Conservation (phyloP, 2,888 invertebrate genomes). For the Pheosia tremula region DNA sequence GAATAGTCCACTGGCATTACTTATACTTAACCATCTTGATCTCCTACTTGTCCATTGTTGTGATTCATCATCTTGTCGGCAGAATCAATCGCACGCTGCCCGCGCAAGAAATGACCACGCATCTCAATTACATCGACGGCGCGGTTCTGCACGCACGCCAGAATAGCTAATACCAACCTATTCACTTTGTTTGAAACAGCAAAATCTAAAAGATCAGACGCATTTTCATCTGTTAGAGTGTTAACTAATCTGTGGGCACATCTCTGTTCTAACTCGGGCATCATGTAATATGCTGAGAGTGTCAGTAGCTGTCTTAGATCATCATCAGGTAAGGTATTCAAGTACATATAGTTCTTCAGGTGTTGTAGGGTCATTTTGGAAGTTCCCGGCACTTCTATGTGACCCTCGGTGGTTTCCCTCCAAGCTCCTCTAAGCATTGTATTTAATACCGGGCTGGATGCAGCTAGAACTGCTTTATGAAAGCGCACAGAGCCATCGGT, state of each 20-base stretch:
- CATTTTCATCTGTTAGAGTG: not conserved
- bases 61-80: too few relatives aligned
- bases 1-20: too few relatives aligned
- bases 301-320: constrained; percentile 2
- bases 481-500: constrained; percentile 55
- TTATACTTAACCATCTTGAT: too few relatives aligned
- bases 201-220: not conserved
- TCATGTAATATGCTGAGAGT: constrained; percentile 3
- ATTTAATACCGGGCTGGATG: constrained; percentile 54
- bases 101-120: not conserved
- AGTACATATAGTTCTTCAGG: constrained; percentile 10
- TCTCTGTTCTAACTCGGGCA: not conserved
- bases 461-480: constrained; percentile 55
- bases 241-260: not conserved
- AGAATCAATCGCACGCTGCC: too few relatives aligned
- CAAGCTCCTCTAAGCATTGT: constrained; percentile 55
- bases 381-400: constrained; percentile 50
- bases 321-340: not conserved
- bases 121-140: not conserved
- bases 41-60: too few relatives aligned
- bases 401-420: constrained; percentile 53
- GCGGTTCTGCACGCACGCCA: not conserved
- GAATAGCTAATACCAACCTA: not conserved
- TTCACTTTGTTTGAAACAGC: not conserved
- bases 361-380: constrained; percentile 50